phyloP scores from a whole-genome alignment of 1,140 invertebrate genomes.

The Episyrphus balteatus region DNA sequence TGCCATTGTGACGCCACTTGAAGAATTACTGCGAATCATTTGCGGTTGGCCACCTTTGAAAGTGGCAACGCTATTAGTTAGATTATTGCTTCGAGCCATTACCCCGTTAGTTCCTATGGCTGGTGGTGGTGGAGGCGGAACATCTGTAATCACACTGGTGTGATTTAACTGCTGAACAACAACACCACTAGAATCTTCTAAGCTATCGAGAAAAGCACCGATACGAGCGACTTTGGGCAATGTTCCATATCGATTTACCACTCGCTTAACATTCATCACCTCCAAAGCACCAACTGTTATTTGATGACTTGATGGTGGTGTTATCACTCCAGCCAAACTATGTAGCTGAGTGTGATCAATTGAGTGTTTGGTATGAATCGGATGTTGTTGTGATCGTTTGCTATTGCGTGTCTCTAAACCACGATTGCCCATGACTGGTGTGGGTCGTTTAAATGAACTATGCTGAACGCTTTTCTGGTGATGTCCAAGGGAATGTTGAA shows the following conservation, averaged over 20 bases:
- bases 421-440: conserved; percentile 43
- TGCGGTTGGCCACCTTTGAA: conserved; percentile 31
- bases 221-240: conserved; percentile 90
- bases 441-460: conserved; percentile 43
- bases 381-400: conserved; percentile 45
- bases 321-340: not conserved
- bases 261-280: conserved; percentile 91
- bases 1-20: conserved; percentile 58
- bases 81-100: conserved; percentile 5
- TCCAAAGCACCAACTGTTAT: conserved; percentile 75
- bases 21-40: conserved; percentile 77
- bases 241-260: conserved; percentile 94
- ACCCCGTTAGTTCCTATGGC: not conserved
- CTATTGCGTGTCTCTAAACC: conserved; percentile 43
- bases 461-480: conserved; percentile 26
- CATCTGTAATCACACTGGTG: conserved; percentile 14
- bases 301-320: conserved; percentile 23
- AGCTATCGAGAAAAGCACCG: conserved; percentile 87
- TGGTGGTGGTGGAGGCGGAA: conserved; percentile 6
- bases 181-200: conserved; percentile 41
- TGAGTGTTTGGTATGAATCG: conserved; percentile 17
- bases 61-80: conserved; percentile 8
- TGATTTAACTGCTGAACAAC: conserved; percentile 5
- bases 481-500: conserved; percentile 32
- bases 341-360: not conserved